Evolutionary conservation across 2,113 vertebrate genomes (phyloP), one percentile per base, ranked within the genome.

Genomic region (Phalacrocorax pelagicus): DNA sequence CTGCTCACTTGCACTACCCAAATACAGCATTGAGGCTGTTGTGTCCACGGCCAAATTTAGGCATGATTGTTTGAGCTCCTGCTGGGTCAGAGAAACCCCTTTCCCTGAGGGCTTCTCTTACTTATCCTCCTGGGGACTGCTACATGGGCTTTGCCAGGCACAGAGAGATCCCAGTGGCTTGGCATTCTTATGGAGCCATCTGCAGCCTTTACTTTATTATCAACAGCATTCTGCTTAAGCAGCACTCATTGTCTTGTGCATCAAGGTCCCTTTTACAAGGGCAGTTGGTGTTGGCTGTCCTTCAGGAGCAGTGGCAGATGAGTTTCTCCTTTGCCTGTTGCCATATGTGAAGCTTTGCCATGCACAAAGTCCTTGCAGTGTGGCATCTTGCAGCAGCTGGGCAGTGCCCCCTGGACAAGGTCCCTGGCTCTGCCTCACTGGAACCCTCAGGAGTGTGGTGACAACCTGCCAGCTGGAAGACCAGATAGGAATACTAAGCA

Each of bases 341-440:
- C 38, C 15, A 5, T 26, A 36, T 0, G 1, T 42, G 26, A 19
- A 91, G 51, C 27, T 73, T 70, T 29, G 9, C 20, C 3, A 0
- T 1, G 1, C 14, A 10, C 38, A 23, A 67, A 88, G 6, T 81
- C 27, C 18, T 85, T 2, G 2, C 17, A 10, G 30, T n/a, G 42
- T 42, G 49, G 26, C 4, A 16, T 59, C 81, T 63, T 0, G 0
- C 6, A 79, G 21, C 26, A 82, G 46, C 32, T n/a, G 38, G n/a
- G n/a, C 27, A 46, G 32, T 30, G 10, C 21, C n/a, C 12, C n/a
- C 29, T 15, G 7, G 14, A 6, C 24, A 65, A 23, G 17, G 34
- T 84, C 20, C 7, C 9, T 74, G 18, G 21, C 1, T 6, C n/a
- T 86, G 46, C 51, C 49, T 66, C 0, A 0, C n/a, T 54, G 42